A percentile compares a stretch with the other conserved stretches of the same genome.
phyloP scores from a whole-genome alignment of 2,888 invertebrate genomes.

The Drosophila subsilvestris region DNA sequence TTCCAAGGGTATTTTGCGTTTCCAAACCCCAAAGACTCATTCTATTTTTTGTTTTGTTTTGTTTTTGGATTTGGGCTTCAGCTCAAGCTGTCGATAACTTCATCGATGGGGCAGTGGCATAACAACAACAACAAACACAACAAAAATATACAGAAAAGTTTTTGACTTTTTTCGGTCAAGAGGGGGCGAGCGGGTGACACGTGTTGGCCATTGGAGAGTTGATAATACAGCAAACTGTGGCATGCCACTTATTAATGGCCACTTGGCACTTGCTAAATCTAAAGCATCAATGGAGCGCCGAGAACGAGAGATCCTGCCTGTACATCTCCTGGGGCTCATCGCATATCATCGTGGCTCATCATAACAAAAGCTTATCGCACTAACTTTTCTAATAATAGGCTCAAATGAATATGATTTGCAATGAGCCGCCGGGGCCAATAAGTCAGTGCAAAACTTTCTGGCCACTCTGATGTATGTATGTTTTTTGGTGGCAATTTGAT shows the following conservation, averaged over 20 bases:
- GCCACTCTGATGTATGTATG: slow-evolving; percentile 58
- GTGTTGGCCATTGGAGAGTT: slow-evolving; percentile 65
- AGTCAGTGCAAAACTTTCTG: slow-evolving; percentile 41
- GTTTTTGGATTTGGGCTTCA: slow-evolving; percentile 53
- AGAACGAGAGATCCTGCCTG: slow-evolving; percentile 10
- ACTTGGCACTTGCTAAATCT: slow-evolving; percentile 68
- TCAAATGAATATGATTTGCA: slow-evolving; percentile 70
- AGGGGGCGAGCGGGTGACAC: slow-evolving; percentile 30
- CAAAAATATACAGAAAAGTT: slow-evolving; percentile 37
- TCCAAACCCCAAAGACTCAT: not conserved
- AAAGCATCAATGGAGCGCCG: slow-evolving; percentile 31
- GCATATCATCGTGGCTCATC: slow-evolving; percentile 60
- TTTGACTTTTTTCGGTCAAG: slow-evolving; percentile 33
- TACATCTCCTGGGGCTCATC: slow-evolving; percentile 46
- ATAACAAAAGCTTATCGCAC: slow-evolving; percentile 76
- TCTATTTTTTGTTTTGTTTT: slow-evolving; percentile 37
- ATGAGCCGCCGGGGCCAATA: slow-evolving; percentile 22
- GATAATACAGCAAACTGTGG: slow-evolving; percentile 44
- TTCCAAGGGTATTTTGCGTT: not conserved
- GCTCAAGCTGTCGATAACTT: slow-evolving; percentile 71
- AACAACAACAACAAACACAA: slow-evolving; percentile 15
- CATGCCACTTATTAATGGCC: slow-evolving; percentile 73
- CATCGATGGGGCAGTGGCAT: slow-evolving; percentile 61
- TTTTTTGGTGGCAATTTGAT: slow-evolving; percentile 58
- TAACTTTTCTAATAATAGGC: slow-evolving; percentile 80